Evolutionary conservation across 2,113 vertebrate genomes (phyloP).

Genomic region (Phocoena phocoena): DNA sequence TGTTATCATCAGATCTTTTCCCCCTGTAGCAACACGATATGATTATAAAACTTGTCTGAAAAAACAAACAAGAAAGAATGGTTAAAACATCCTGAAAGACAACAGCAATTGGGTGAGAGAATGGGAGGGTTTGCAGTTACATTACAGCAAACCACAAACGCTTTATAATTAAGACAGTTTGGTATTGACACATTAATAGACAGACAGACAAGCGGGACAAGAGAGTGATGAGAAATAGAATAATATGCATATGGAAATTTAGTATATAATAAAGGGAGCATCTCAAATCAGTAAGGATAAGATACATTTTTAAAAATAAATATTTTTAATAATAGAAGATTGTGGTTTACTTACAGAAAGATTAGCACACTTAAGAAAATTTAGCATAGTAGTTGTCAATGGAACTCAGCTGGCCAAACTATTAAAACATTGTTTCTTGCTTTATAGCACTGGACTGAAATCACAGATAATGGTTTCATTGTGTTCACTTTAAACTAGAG

Average conservation of each 20-base stretch:
- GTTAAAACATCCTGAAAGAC: neutral
- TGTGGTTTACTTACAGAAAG: neutral
- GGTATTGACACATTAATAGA: neutral
- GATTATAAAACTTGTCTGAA: constrained; percentile 9
- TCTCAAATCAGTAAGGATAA: neutral
- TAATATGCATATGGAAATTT: neutral
- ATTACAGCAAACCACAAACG: neutral
- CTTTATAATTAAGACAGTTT: neutral
- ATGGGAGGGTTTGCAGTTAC: neutral
- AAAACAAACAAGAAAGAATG: neutral
- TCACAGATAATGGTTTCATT: neutral
- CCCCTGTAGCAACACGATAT: neutral
- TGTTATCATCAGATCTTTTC: neutral
- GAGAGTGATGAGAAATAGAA: neutral
- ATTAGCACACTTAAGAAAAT: neutral
- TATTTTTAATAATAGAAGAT: constrained; percentile 16
- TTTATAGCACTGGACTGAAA: neutral
- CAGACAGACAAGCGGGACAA: neutral
- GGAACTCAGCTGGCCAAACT: neutral
- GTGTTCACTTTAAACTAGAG: neutral
- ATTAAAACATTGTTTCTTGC: neutral
- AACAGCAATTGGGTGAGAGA: neutral
- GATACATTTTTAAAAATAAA: neutral
- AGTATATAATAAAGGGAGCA: neutral
- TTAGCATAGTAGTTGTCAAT: neutral